Evolutionary conservation across 1,140 invertebrate species (phyloP).

Genomic region (Latrodectus geometricus): DNA sequence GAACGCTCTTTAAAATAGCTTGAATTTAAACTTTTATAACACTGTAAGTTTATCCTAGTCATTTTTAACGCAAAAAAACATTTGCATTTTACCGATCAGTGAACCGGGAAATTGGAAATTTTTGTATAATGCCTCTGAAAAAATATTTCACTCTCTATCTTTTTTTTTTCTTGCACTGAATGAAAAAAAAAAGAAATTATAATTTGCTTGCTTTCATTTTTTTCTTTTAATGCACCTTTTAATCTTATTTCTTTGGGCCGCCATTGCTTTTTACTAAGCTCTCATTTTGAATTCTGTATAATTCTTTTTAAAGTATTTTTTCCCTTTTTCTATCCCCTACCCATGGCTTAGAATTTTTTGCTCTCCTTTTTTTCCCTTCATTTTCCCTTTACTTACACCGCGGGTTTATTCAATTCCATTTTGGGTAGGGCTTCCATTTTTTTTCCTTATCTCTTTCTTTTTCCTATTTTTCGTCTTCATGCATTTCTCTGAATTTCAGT

Average conservation of each 20-base stretch:
- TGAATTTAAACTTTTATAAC: slow-evolving; percentile 52
- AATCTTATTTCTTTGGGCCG: slow-evolving; percentile 46
- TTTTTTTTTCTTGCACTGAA: background rate
- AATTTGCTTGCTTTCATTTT: slow-evolving; percentile 53
- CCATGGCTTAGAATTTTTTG: background rate
- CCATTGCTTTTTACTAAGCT: background rate
- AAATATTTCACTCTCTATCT: slow-evolving; percentile 18
- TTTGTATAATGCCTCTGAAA: slow-evolving; percentile 57
- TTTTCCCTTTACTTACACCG: slow-evolving; percentile 33
- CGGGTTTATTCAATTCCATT: slow-evolving; percentile 56
- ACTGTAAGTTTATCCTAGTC: slow-evolving; percentile 44
- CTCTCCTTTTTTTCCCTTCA: slow-evolving; percentile 14
- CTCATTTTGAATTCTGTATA: background rate
- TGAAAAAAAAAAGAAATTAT: slow-evolving; percentile 47
- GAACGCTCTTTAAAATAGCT: slow-evolving; percentile 22
- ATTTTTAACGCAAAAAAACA: slow-evolving; percentile 52
- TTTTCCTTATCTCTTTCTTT: background rate
- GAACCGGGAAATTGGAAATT: slow-evolving; percentile 58
- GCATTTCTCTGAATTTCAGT: slow-evolving; percentile 38
- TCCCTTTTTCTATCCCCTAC: background rate
- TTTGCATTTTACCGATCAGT: slow-evolving; percentile 58
- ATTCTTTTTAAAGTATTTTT: slow-evolving; percentile 1
- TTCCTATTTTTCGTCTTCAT: background rate
- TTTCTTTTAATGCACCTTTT: slow-evolving; percentile 22
- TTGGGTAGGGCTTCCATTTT: slow-evolving; percentile 21